Conservation (phyloP, 2,797 vertebrate species). For the Rhynchonycteris naso region DNA sequence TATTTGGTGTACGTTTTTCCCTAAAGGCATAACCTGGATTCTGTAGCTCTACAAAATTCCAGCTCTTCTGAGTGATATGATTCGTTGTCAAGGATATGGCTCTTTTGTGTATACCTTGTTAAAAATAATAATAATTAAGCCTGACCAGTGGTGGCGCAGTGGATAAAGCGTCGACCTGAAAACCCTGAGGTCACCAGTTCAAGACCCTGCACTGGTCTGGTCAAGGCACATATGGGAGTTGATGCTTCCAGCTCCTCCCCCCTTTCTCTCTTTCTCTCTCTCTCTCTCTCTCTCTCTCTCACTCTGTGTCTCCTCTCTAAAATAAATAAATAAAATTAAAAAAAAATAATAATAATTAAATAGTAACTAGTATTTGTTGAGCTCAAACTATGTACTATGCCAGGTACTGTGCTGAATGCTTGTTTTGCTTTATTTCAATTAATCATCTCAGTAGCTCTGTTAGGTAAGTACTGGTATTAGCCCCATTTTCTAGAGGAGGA, state of each 20-base stretch:
- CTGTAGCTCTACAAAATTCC: not conserved
- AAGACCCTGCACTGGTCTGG: too few species aligned
- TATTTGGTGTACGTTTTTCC: conserved; percentile 15
- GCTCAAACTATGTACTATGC: not conserved
- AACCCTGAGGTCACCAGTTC: too few species aligned
- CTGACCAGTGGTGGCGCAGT: too few species aligned
- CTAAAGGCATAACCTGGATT: conserved; percentile 28
- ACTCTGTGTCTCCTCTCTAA: too few species aligned
- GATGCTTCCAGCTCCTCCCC: too few species aligned
- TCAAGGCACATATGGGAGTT: too few species aligned
- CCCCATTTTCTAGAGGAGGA: not conserved
- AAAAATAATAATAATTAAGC: not conserved
- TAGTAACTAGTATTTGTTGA: conserved; percentile 9
- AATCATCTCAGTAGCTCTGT: not conserved
- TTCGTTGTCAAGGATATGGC: not conserved
- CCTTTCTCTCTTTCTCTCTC: too few species aligned
- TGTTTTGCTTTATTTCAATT: not conserved
- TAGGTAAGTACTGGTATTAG: not conserved
- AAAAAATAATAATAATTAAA: not conserved
- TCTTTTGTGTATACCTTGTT: not conserved
- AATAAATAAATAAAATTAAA: too few species aligned
- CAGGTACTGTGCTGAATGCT: not conserved
- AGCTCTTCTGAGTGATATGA: not conserved
- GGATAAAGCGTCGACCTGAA: too few species aligned
- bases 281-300: too few species aligned